Evolutionary conservation across 2,797 vertebrate genomes (phyloP).

Genomic region (Notolepis coatsorum): DNA sequence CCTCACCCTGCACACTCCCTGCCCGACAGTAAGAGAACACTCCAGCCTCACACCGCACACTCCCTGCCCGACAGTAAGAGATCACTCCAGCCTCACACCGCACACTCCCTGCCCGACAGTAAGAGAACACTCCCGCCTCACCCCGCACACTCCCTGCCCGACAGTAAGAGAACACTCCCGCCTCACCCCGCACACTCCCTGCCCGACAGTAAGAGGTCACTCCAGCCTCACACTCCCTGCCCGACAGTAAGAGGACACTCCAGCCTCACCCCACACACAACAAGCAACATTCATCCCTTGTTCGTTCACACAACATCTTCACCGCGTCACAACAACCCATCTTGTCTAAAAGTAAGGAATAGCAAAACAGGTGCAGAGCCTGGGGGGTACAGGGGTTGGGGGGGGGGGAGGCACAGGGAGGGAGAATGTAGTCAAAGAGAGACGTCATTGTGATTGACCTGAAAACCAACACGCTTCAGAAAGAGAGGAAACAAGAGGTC

Average conservation of each 20-base stretch:
- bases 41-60: background rate
- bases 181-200: background rate
- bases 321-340: background rate
- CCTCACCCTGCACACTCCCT: too few species aligned
- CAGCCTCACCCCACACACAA: background rate
- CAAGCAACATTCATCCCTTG: too few species aligned
- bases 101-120: too few species aligned
- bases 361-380: constrained; percentile 18
- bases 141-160: background rate
- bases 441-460: constrained; percentile 18
- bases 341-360: constrained; percentile 20
- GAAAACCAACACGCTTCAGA: background rate
- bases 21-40: background rate
- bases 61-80: too few species aligned
- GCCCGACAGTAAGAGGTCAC: too few species aligned
- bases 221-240: constrained; percentile 1
- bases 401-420: too few species aligned
- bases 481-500: constrained; percentile 17
- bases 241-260: background rate
- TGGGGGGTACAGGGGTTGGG: too few species aligned
- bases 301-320: background rate
- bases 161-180: constrained; percentile 4
- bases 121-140: constrained; percentile 11
- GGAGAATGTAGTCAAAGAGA: too few species aligned
- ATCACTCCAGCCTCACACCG: too few species aligned